A percentile compares a stretch with the other conserved stretches of the same genome.
Conservation (phyloP, 2,888 invertebrate species). For the Sceliomorpha sp. region DNA sequence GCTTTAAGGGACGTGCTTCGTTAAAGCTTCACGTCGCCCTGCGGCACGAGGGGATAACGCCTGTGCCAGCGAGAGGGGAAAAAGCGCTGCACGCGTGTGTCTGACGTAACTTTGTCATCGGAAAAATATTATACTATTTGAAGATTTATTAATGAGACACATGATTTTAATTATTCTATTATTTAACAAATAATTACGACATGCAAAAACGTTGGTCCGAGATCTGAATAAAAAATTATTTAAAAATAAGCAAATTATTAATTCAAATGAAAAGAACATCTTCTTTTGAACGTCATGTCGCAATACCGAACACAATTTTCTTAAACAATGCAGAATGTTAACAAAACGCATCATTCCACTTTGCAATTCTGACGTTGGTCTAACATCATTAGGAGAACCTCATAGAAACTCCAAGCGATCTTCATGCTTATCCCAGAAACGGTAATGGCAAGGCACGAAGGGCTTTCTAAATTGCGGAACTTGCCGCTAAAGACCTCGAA, state of each 20-base stretch:
- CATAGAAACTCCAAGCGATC: conserved; percentile 35
- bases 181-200: too few species aligned
- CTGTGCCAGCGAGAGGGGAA: neutral
- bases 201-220: too few species aligned
- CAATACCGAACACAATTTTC: conserved; percentile 35
- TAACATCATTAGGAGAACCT: conserved; percentile 50
- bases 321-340: conserved; percentile 13
- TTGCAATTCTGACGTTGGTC: conserved; percentile 52
- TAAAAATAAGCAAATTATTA: too few species aligned
- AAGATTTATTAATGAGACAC: too few species aligned
- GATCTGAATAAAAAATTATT: too few species aligned
- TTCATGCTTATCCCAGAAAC: conserved; percentile 53
- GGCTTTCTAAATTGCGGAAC: conserved; percentile 59
- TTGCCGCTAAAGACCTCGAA: conserved; percentile 49
- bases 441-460: conserved; percentile 54
- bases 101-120: conserved; percentile 1
- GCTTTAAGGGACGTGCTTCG: conserved; percentile 11
- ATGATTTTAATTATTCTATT: too few species aligned
- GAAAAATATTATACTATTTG: too few species aligned
- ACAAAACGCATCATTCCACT: conserved; percentile 40
- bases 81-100: neutral
- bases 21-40: conserved; percentile 9
- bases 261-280: too few species aligned
- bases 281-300: too few species aligned
- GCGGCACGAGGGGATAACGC: neutral